Evolutionary conservation across 1,140 invertebrate genomes (phyloP).

Genomic region (Zaprionus vittiger): DNA sequence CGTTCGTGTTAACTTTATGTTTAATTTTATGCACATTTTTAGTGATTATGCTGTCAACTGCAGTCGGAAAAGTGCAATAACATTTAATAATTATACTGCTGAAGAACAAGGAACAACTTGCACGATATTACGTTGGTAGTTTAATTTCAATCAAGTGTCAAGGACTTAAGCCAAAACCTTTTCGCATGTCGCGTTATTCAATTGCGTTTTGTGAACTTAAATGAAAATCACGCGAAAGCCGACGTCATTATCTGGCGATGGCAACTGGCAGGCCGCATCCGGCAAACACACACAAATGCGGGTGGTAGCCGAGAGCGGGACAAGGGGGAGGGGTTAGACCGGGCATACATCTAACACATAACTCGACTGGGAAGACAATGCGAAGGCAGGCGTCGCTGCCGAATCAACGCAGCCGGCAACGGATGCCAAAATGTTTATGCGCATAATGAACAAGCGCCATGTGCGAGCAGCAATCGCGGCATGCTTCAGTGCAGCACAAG

Average conservation of each 20-base stretch:
- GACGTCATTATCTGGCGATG: conserved; percentile 64
- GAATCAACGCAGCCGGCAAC: conserved; percentile 47
- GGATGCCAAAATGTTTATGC: conserved; percentile 81
- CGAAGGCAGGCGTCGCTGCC: conserved; percentile 58
- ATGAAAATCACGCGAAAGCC: conserved; percentile 39
- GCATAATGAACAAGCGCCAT: conserved; percentile 76
- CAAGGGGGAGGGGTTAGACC: background rate
- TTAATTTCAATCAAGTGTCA: background rate
- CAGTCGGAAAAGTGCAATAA: conserved; percentile 33
- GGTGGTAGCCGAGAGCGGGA: conserved; percentile 29
- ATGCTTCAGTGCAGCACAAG: conserved; percentile 5
- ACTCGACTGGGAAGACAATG: conserved; percentile 71
- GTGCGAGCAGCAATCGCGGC: conserved; percentile 18
- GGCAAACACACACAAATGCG: conserved; percentile 61
- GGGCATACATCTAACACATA: conserved; percentile 64
- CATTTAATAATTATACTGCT: conserved; percentile 57
- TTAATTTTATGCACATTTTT: conserved; percentile 71
- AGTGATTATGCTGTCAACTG: conserved; percentile 74
- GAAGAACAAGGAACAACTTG: background rate
- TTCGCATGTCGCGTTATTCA: conserved; percentile 34
- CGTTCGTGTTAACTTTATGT: conserved; percentile 55
- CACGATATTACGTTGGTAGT: background rate
- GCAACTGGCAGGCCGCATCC: conserved; percentile 65
- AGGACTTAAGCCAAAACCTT: background rate
- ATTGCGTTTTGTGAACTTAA: conserved; percentile 56